Evolutionary conservation across 2,113 vertebrate species (phyloP), one percentile per base, ranked within the genome.

Genomic region (Cricetomys ansorgei): DNA sequence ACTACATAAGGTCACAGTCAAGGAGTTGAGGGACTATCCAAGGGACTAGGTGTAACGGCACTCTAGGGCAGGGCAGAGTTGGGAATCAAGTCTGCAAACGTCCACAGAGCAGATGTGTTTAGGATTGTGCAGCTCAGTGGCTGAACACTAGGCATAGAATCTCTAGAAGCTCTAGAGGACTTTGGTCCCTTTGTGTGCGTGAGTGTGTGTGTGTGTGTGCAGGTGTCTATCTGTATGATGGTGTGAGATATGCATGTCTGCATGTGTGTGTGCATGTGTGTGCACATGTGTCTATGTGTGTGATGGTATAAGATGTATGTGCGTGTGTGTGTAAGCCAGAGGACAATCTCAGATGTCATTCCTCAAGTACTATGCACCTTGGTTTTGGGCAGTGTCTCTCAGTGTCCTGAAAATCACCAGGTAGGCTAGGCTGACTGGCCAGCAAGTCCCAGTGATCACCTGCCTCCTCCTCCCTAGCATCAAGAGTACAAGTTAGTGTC

Each of bases 1-100:
- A 75, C n/a, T 31, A 16, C 29, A 89, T 5, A 45, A 89, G 55
- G 40, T 37, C 19, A 48, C 2, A 62, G 40, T 12, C 40, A 21
- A 57, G 29, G 70, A 21, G 40, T 15, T 8, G 11, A 43, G 34
- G 27, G 53, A 25, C 0, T 0, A 3, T 13, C 1, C 11, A 34
- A 27, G 15, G 1, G 57, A 27, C n/a, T 13, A 10, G 0, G 6
- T 8, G 1, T 7, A 11, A 55, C 7, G 5, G 2, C 45, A 16
- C 31, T 15, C 0, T 0, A 9, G 45, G 31, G 23, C 6, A 10
- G 0, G 8, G 45, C 69, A 48, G 45, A 72, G 27, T 0, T 27
- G n/a, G 76, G 15, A 34, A 34, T 84, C 16, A 27, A 48, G 13
- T 62, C 19, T 21, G 59, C 79, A 67, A 57, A 45, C 27, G 43